Evolutionary conservation across 2,113 vertebrate species (phyloP).

Genomic region (Melanocharis versteri): DNA sequence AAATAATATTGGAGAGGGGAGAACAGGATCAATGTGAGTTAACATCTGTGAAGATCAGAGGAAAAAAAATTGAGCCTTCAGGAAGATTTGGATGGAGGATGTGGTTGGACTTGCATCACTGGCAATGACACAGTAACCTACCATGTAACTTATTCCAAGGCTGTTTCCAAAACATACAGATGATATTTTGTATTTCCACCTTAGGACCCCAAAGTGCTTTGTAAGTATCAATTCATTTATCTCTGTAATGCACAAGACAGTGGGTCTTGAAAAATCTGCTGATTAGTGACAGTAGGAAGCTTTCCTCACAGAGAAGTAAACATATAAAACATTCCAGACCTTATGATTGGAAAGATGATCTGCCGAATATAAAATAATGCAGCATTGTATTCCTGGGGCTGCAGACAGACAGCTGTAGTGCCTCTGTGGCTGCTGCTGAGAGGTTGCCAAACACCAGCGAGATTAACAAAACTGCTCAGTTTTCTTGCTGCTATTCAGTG

Average conservation of each 20-base stretch:
- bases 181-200: neutral
- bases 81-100: conserved; percentile 16
- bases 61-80: neutral
- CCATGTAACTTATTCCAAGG: neutral
- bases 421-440: conserved; percentile 59
- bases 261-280: conserved; percentile 9
- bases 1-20: neutral
- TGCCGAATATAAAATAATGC: conserved; percentile 52
- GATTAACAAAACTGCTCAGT: conserved; percentile 69
- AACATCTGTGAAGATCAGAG: neutral
- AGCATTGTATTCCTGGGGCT: conserved; percentile 52
- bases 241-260: neutral
- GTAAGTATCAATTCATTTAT: neutral
- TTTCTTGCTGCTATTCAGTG: conserved; percentile 61
- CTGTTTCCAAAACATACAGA: neutral
- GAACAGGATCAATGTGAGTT: neutral
- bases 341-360: conserved; percentile 68
- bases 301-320: conserved; percentile 40
- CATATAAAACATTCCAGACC: conserved; percentile 56
- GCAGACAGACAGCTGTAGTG: conserved; percentile 67
- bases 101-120: conserved; percentile 10
- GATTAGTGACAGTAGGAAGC: conserved; percentile 47
- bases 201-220: neutral
- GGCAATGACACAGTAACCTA: neutral
- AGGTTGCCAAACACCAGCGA: conserved; percentile 56